Conservation (phyloP, 1,140 invertebrate genomes). For the Drosophila nebulosa region DNA sequence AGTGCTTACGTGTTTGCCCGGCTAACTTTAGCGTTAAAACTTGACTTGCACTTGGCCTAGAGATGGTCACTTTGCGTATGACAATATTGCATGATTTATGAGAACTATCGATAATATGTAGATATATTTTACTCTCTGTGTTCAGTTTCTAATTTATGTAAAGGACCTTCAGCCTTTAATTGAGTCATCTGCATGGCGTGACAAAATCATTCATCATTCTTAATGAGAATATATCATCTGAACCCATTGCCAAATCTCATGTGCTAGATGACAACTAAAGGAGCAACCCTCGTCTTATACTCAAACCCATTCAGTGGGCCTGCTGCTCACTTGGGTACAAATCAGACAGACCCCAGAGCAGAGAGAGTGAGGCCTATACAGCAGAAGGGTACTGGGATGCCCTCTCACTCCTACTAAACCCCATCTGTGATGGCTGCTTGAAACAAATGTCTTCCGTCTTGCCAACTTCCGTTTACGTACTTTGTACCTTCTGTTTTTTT, state of each 20-base stretch:
- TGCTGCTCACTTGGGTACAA: conserved; percentile 42
- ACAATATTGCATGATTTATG: conserved; percentile 3
- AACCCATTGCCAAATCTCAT: conserved; percentile 37
- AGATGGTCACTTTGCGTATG: neutral
- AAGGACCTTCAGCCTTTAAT: conserved; percentile 7
- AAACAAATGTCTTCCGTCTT: conserved; percentile 70
- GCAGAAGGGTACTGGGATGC: neutral
- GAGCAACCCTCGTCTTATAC: conserved; percentile 45
- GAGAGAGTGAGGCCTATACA: neutral
- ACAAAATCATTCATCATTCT: conserved; percentile 46
- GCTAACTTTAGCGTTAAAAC: neutral
- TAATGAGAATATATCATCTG: conserved; percentile 21
- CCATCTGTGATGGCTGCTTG: conserved; percentile 11
- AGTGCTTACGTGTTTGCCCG: conserved; percentile 33
- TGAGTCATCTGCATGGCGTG: conserved; percentile 42
- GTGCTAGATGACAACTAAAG: conserved; percentile 32
- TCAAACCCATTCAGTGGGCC: conserved; percentile 21
- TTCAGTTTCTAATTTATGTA: no score
- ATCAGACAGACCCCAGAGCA: no score
- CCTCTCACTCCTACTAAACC: neutral
- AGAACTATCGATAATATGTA: neutral
- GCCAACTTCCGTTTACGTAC: conserved; percentile 40
- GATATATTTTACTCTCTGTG: no score
- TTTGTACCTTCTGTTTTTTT: conserved; percentile 35
- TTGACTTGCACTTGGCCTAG: neutral